Percentiles rank a stretch among this genome's conserved stretches.
Evolutionary conservation across 2,888 invertebrate species (phyloP).

Genomic region (Lasioglossum malachurum): DNA sequence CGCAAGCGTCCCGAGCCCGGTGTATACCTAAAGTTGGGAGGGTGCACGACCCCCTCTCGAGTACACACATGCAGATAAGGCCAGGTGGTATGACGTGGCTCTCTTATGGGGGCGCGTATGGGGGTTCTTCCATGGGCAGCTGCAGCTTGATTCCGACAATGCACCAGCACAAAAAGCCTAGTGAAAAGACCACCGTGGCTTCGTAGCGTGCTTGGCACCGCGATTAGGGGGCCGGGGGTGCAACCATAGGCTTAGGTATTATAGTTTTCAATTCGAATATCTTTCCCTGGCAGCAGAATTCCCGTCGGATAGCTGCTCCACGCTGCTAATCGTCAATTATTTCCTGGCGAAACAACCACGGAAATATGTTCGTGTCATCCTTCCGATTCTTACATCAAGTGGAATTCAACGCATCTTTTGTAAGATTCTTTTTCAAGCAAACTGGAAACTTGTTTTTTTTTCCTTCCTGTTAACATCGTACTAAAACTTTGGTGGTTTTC

Average conservation of each 20-base stretch:
- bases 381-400: too few species aligned
- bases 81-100: constrained; percentile 84
- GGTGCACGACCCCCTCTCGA: constrained; percentile 61
- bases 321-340: background rate
- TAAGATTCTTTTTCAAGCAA: background rate
- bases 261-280: background rate
- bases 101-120: constrained; percentile 81
- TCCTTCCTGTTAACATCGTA: background rate
- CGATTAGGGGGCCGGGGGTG: constrained; percentile 57
- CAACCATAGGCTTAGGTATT: constrained; percentile 63
- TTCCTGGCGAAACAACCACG: background rate
- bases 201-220: constrained; percentile 49
- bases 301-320: background rate
- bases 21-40: constrained; percentile 63
- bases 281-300: background rate
- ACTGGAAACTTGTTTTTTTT: background rate
- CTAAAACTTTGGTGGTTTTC: background rate
- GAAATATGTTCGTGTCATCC: background rate
- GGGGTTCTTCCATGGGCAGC: constrained; percentile 82
- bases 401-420: background rate
- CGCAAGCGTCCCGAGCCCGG: constrained; percentile 57
- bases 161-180: constrained; percentile 74
- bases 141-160: constrained; percentile 81
- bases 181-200: constrained; percentile 63
- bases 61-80: constrained; percentile 76